These are phyloP conservation scores for Plebejus argus DNA, from an alignment of 2,888 invertebrate genomes.

Conservation along the genomic window DNA sequence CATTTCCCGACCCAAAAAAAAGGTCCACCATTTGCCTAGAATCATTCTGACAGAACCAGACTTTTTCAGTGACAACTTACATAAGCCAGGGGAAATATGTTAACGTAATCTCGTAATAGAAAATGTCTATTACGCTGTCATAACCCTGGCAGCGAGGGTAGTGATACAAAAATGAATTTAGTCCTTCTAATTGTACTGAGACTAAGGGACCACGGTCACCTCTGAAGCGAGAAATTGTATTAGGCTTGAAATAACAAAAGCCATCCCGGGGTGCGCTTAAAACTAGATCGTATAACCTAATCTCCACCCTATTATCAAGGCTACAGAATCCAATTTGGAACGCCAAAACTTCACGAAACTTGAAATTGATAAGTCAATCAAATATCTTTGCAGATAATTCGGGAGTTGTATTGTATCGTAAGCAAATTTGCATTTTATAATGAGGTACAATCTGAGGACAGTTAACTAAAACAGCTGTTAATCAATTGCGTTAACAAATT, in stretches of 20 bases:
- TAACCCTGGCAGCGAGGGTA: slow-evolving; percentile 33
- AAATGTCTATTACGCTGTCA: slow-evolving; percentile 28
- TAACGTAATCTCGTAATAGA: slow-evolving; percentile 12
- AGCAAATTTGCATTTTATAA: slow-evolving; percentile 32
- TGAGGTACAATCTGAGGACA: background rate
- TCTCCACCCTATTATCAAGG: slow-evolving; percentile 17
- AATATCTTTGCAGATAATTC: slow-evolving; percentile 28
- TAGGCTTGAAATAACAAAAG: slow-evolving; percentile 57
- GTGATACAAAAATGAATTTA: slow-evolving; percentile 70
- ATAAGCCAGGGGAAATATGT: slow-evolving; percentile 20
- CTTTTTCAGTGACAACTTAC: background rate
- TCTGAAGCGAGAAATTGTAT: slow-evolving; percentile 74
- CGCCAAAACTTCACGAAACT: slow-evolving; percentile 2
- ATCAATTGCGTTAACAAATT: background rate
- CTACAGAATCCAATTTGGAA: slow-evolving; percentile 4
- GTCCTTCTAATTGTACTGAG: slow-evolving; percentile 73
- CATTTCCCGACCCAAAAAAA: no score
- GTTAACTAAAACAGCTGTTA: background rate
- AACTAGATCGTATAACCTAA: background rate
- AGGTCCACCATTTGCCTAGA: no score
- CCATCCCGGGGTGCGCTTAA: slow-evolving; percentile 30
- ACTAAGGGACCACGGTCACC: slow-evolving; percentile 65
- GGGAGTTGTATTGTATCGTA: slow-evolving; percentile 21
- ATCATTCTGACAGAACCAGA: background rate
- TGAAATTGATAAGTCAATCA: slow-evolving; percentile 32